phyloP scores from a whole-genome alignment of 2,797 vertebrate species.

The Tokudaia muenninki region DNA sequence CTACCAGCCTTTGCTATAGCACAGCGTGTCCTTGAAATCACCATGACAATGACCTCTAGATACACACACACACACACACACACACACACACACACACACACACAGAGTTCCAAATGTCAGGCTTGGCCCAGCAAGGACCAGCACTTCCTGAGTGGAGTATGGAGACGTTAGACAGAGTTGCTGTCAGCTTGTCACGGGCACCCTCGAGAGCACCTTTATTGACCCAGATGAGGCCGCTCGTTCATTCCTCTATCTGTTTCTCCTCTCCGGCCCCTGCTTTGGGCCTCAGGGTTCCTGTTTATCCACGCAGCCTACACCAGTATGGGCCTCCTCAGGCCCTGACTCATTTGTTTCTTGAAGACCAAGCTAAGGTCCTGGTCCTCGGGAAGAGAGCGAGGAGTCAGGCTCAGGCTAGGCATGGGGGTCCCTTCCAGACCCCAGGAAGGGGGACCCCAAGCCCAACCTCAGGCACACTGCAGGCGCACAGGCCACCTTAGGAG shows the following conservation, averaged over 20 bases:
- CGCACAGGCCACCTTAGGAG: no score
- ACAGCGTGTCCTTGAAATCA: not conserved
- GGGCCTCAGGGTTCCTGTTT: not conserved
- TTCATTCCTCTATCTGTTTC: not conserved
- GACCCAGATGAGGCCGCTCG: not conserved
- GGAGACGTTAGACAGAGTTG: not conserved
- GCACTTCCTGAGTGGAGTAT: not conserved
- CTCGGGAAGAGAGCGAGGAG: not conserved
- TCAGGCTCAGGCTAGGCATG: not conserved
- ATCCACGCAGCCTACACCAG: rapidly evolving
- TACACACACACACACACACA: no score
- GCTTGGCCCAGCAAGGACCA: not conserved
- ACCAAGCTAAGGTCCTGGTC: not conserved
- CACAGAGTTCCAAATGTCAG: no score
- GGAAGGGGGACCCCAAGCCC: not conserved
- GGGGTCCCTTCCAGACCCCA: not conserved
- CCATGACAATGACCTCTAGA: not conserved
- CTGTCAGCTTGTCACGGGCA: not conserved
- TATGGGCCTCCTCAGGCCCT: not conserved
- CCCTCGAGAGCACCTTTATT: no score
- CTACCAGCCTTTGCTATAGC: rapidly evolving
- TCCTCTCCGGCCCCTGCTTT: rapidly evolving
- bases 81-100: no score
- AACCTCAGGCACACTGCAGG: not conserved
- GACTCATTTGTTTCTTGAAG: not conserved